Conservation (phyloP, 2,113 vertebrate genomes). For the Percina caprodes region DNA sequence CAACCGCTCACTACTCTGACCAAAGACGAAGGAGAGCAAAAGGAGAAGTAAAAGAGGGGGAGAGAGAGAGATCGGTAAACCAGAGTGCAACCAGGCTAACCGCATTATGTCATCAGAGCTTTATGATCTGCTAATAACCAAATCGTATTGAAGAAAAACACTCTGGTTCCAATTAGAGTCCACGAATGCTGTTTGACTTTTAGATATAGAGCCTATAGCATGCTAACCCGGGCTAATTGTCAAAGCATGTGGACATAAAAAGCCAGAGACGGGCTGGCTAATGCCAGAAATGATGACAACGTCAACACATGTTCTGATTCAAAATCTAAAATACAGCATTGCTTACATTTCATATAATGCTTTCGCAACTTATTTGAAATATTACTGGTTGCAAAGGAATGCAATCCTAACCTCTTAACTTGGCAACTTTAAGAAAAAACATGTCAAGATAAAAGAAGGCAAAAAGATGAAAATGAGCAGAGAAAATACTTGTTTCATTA, state of each 20-base stretch:
- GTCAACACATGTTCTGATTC: slow-evolving; percentile 5
- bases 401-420: slow-evolving; percentile 15
- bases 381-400: slow-evolving; percentile 3
- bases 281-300: slow-evolving; percentile 29
- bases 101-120: slow-evolving; percentile 81
- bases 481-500: slow-evolving; percentile 6
- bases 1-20: slow-evolving; percentile 61
- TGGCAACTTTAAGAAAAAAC: slow-evolving; percentile 37
- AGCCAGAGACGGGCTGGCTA: not conserved
- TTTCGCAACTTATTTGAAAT: slow-evolving; percentile 14
- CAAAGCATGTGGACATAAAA: slow-evolving; percentile 45
- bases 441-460: slow-evolving; percentile 19
- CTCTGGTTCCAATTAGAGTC: slow-evolving; percentile 74
- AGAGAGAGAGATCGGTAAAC: slow-evolving; percentile 66
- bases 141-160: slow-evolving; percentile 75
- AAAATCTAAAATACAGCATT: slow-evolving; percentile 25
- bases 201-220: slow-evolving; percentile 52
- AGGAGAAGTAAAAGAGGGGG: slow-evolving; percentile 20
- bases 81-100: slow-evolving; percentile 72
- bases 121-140: slow-evolving; percentile 82
- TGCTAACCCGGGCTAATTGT: slow-evolving; percentile 29
- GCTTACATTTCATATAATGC: slow-evolving; percentile 9
- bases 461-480: not conserved
- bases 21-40: slow-evolving; percentile 46
- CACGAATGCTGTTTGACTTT: slow-evolving; percentile 56